Evolutionary conservation across 2,888 invertebrate species (phyloP).

Genomic region (Liodrosophila aerea): DNA sequence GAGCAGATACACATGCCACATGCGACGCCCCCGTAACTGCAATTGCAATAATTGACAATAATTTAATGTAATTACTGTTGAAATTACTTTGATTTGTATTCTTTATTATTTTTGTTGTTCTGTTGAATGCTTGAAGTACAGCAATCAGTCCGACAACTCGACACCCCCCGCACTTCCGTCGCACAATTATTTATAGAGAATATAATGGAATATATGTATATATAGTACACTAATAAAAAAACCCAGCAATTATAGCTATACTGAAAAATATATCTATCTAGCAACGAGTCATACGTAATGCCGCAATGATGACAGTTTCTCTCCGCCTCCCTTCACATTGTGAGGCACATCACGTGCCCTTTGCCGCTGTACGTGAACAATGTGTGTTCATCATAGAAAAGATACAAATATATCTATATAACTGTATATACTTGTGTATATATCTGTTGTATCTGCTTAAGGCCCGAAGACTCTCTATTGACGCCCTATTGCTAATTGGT

Average conservation of each 20-base stretch:
- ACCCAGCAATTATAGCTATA: slow-evolving; percentile 2
- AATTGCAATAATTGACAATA: slow-evolving; percentile 75
- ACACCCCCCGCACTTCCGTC: slow-evolving; percentile 26
- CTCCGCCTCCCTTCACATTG: slow-evolving; percentile 15
- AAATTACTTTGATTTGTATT: slow-evolving; percentile 64
- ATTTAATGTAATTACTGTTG: slow-evolving; percentile 65
- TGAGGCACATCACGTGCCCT: slow-evolving; percentile 54
- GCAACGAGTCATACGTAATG: neutral
- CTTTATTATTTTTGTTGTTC: too few species aligned
- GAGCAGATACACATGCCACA: slow-evolving; percentile 28
- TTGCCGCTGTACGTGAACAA: slow-evolving; percentile 47
- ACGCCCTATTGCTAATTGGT: slow-evolving; percentile 64
- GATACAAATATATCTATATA: slow-evolving; percentile 3
- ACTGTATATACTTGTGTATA: slow-evolving; percentile 3
- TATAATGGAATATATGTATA: neutral
- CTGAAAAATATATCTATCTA: neutral
- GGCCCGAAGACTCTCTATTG: slow-evolving; percentile 30
- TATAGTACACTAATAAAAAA: slow-evolving; percentile 3
- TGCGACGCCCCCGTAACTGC: slow-evolving; percentile 54
- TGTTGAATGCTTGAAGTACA: too few species aligned
- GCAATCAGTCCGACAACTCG: too few species aligned
- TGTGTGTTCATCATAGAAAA: slow-evolving; percentile 12
- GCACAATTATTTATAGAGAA: slow-evolving; percentile 45
- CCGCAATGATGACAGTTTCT: slow-evolving; percentile 1
- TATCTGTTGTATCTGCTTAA: neutral